Conservation (phyloP, 1,140 invertebrate genomes). For the Trichomalopsis sarcophagae region DNA sequence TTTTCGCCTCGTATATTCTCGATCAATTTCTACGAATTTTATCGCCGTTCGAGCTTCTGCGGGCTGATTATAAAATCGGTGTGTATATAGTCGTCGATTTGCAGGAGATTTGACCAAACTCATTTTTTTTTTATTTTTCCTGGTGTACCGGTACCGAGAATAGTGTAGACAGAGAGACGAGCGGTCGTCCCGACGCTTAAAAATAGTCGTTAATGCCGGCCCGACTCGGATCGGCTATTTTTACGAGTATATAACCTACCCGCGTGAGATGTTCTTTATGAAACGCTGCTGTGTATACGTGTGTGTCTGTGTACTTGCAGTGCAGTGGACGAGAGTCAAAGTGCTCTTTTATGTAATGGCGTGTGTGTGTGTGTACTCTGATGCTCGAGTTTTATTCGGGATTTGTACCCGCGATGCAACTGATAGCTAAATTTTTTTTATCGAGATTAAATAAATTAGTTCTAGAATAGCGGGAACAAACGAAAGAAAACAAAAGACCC, state of each 20-base stretch:
- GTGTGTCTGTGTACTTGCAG: background rate
- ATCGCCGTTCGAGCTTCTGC: background rate
- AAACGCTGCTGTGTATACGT: background rate
- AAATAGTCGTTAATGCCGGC: slow-evolving; percentile 49
- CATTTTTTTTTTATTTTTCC: background rate
- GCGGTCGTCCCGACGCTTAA: slow-evolving; percentile 32
- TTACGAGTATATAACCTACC: slow-evolving; percentile 29
- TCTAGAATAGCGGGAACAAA: background rate
- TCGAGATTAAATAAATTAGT: too few relatives aligned
- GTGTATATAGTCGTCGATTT: background rate
- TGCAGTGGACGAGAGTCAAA: background rate
- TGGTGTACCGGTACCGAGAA: slow-evolving; percentile 7
- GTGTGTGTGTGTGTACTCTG: background rate
- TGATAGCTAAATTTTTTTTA: too few relatives aligned
- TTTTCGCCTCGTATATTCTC: background rate
- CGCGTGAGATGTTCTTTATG: slow-evolving; percentile 1
- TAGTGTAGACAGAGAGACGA: background rate
- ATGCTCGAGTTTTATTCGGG: background rate
- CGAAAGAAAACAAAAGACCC: background rate
- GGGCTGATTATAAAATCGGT: background rate
- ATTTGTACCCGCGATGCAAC: too few relatives aligned
- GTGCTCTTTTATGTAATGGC: slow-evolving; percentile 33
- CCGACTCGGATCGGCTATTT: slow-evolving; percentile 44
- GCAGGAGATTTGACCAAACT: background rate
- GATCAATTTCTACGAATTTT: background rate